phyloP scores from a whole-genome alignment of 2,797 vertebrate species.

The Danio kyathit region DNA sequence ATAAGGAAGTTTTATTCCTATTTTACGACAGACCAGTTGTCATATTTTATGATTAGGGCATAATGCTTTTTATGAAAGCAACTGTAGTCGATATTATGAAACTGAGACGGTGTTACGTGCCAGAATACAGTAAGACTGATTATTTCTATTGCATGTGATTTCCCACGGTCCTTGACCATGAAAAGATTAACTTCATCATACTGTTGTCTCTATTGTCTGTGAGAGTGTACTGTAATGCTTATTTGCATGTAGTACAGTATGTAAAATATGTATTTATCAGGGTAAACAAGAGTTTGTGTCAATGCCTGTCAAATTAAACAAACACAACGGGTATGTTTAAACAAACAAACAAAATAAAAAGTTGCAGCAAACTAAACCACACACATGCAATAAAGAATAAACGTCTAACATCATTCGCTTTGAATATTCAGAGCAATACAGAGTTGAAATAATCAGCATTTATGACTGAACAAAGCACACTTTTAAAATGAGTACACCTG shows the following conservation, averaged over 20 bases:
- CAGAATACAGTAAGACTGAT: background rate
- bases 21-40: background rate
- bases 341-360: background rate
- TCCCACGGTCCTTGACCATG: background rate
- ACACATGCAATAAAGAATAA: too few relatives aligned
- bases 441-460: too few relatives aligned
- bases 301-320: too few relatives aligned
- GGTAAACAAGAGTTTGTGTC: background rate
- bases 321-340: background rate
- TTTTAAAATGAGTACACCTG: too few relatives aligned
- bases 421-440: too few relatives aligned
- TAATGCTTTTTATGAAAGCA: background rate
- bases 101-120: background rate
- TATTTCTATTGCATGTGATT: background rate
- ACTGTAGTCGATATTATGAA: background rate
- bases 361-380: too few relatives aligned
- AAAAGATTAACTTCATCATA: background rate
- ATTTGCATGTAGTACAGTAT: background rate
- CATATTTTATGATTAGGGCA: constrained; percentile 11
- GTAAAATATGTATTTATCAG: background rate
- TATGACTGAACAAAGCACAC: too few relatives aligned
- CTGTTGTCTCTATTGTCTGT: background rate
- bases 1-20: too few relatives aligned
- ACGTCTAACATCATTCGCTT: too few relatives aligned
- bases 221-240: background rate